Evolutionary conservation across 2,113 vertebrate genomes (phyloP), one percentile per base, ranked within the genome.

Genomic region (Siphamia tubifer): DNA sequence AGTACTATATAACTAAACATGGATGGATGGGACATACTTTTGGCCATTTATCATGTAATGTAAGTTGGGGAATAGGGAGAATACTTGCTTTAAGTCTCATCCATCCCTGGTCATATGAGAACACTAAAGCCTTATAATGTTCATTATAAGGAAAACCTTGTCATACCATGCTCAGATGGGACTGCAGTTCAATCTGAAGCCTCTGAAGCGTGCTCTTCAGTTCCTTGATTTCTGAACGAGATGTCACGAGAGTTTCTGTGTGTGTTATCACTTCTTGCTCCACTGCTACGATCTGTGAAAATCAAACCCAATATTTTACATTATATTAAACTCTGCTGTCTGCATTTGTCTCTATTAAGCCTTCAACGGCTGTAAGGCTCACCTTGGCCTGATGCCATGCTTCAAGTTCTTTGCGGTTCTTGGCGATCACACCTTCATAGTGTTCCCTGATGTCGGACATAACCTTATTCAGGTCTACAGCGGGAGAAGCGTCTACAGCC

Each of bases 131-230:
- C n/a, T n/a, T n/a, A n/a, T n/a, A 31, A 7, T 38, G 12, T 47
- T 32, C 8, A 12, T 19, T 19, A 20, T 40, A 11, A 7, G 3
- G 23, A 12, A 12, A 19, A 35, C n/a, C 25, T 21, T 32, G 19
- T 30, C 62, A 3, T 89, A 96, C 96, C 93, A 91, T 92, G 78
- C 91, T 95, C 19, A 92, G 31, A 58, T 92, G 83, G 48, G 93
- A 92, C 74, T 98, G 93, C 1, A 94, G 89, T 0, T 98, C 95
- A 35, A 95, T 94, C 73, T 96, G 88, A 60, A 95, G 68, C 54
- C 75, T 93, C 79, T 95, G 93, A 32, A 91, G 47, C 13, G 67
- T 88, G 17, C 81, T 92, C 60, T 87, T 90, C 63, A 95, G 79
- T 13, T 95, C 90, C 8, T 90, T 93, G 16, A 94, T 67, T 51